Percentiles rank a stretch among this genome's conserved stretches.
phyloP scores from a whole-genome alignment of 2,113 vertebrate genomes.

The Calidris pugnax region DNA sequence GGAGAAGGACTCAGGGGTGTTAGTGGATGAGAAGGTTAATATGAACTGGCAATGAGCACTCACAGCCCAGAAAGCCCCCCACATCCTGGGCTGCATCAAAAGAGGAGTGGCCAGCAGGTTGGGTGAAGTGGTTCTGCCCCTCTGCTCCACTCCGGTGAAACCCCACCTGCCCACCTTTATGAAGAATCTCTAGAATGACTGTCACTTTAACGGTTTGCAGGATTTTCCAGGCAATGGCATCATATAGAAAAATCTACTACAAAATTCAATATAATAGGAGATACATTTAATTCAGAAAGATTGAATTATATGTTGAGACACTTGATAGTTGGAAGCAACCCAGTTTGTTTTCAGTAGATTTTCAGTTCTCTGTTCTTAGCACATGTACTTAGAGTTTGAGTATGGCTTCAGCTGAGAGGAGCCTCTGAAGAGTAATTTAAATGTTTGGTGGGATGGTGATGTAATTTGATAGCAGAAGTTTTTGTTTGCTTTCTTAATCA shows the following conservation, averaged over 20 bases:
- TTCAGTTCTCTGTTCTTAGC: neutral
- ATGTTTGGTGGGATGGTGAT: conserved; percentile 15
- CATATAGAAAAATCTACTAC: neutral
- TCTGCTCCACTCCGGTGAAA: too few relatives aligned
- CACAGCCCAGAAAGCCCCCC: too few relatives aligned
- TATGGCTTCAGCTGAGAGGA: neutral
- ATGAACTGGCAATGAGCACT: too few relatives aligned
- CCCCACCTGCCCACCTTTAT: too few relatives aligned
- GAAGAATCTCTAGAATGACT: neutral
- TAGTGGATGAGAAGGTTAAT: neutral
- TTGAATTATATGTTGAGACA: neutral
- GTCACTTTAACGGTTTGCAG: neutral
- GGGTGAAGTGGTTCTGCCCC: too few relatives aligned
- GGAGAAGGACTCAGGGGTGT: too few relatives aligned
- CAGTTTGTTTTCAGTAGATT: neutral
- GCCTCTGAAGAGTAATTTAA: conserved; percentile 5
- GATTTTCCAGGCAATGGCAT: neutral
- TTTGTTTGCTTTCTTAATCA: conserved; percentile 63
- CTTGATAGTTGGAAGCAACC: neutral
- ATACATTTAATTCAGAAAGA: neutral
- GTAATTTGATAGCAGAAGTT: conserved; percentile 26
- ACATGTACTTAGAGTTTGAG: neutral
- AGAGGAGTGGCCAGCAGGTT: too few relatives aligned
- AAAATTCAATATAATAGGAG: neutral
- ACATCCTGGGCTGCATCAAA: too few relatives aligned